Percentiles rank a stretch among this genome's conserved stretches.
These are phyloP conservation scores for Holacanthella duospinosa DNA, from an alignment of 2,888 invertebrate genomes.

Conservation along the genomic window DNA sequence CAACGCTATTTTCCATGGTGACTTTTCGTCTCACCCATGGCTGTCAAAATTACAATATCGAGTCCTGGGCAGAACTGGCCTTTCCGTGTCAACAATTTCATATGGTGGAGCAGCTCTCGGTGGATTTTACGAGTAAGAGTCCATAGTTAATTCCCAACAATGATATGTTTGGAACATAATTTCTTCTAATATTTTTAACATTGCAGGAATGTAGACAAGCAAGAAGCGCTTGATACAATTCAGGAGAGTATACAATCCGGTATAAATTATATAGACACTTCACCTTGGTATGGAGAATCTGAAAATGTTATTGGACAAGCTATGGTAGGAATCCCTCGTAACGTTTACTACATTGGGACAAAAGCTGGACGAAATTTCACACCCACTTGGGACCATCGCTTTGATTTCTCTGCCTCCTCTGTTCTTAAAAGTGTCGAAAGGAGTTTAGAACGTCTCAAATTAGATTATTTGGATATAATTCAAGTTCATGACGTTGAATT, in stretches of 20 bases:
- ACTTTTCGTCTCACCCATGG: constrained; percentile 15
- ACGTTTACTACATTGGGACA: constrained; percentile 77
- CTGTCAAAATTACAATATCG: constrained; percentile 61
- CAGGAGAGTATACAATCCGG: constrained; percentile 62
- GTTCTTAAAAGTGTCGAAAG: constrained; percentile 62
- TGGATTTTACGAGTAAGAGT: constrained; percentile 56
- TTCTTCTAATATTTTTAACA: not conserved
- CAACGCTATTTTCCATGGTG: constrained; percentile 26
- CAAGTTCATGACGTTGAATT: constrained; percentile 92
- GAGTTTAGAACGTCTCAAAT: constrained; percentile 59
- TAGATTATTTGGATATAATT: constrained; percentile 78
- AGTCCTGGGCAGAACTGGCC: constrained; percentile 59
- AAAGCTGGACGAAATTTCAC: constrained; percentile 48
- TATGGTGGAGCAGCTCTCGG: constrained; percentile 67
- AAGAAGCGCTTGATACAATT: constrained; percentile 54
- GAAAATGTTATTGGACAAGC: constrained; percentile 75
- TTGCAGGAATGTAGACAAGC: constrained; percentile 7
- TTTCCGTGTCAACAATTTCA: constrained; percentile 59
- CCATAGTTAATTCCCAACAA: not conserved
- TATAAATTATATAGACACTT: constrained; percentile 84
- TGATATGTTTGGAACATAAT: not conserved
- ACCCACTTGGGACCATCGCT: constrained; percentile 49
- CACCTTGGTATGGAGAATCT: constrained; percentile 78
- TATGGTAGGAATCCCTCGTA: constrained; percentile 62
- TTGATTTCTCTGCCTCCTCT: constrained; percentile 70